Percentiles rank a stretch among this genome's conserved stretches.
Conservation (phyloP, 1,140 invertebrate genomes). For the Pinna nobilis region DNA sequence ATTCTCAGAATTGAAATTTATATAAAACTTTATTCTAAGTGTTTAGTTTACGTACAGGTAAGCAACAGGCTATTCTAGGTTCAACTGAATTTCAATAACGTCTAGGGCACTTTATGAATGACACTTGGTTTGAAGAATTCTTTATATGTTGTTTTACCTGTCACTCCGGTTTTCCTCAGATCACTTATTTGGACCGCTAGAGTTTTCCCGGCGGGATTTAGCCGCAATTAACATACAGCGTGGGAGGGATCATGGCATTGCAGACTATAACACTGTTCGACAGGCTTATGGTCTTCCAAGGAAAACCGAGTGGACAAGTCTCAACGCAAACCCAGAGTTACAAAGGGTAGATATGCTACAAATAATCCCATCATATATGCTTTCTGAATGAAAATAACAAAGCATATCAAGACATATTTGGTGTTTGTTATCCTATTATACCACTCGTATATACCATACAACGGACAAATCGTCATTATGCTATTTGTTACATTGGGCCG, state of each 20-base stretch:
- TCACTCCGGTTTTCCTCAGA: conserved; percentile 76
- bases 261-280: conserved; percentile 95
- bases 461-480: too few relatives aligned
- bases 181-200: conserved; percentile 97
- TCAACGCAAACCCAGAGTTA: not conserved
- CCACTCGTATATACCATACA: too few relatives aligned
- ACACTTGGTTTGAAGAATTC: not conserved
- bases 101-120: not conserved
- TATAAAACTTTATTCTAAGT: too few relatives aligned
- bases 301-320: not conserved
- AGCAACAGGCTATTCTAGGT: not conserved
- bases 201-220: conserved; percentile 95
- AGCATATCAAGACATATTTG: too few relatives aligned
- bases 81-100: not conserved
- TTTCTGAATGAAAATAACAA: not conserved
- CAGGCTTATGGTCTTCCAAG: conserved; percentile 74
- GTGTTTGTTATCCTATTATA: too few relatives aligned
- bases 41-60: too few relatives aligned
- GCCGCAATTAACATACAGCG: conserved; percentile 98
- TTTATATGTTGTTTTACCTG: not conserved
- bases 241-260: conserved; percentile 95
- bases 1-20: too few relatives aligned
- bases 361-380: not conserved
- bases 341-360: not conserved
- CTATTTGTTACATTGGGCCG: too few relatives aligned